A percentile compares a stretch with the other conserved stretches of the same genome.
phyloP scores from a whole-genome alignment of 2,888 invertebrate genomes.

The Bellardia bayeri region DNA sequence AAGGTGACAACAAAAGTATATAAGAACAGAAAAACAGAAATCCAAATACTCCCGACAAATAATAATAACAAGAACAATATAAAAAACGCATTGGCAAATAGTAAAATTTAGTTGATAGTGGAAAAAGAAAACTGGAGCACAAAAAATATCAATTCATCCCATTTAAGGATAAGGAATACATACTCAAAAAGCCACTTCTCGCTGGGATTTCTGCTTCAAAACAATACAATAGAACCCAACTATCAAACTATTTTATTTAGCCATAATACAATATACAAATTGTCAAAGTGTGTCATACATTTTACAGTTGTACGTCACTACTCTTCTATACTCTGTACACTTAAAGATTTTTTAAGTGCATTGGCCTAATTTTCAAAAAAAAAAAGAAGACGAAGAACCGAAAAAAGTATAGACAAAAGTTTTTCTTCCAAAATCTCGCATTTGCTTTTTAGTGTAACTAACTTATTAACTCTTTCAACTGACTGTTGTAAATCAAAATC shows the following conservation, averaged over 20 bases:
- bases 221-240: conserved; percentile 31
- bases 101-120: conserved; percentile 69
- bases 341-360: conserved; percentile 46
- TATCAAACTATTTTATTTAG: conserved; percentile 19
- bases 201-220: background rate
- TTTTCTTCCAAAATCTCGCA: conserved; percentile 12
- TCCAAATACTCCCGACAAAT: conserved; percentile 29
- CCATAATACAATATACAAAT: conserved; percentile 57
- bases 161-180: conserved; percentile 54
- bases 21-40: background rate
- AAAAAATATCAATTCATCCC: conserved; percentile 22
- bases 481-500: conserved; percentile 35
- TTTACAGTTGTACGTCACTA: conserved; percentile 43
- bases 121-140: conserved; percentile 61
- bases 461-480: background rate
- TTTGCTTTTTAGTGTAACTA: conserved; percentile 17
- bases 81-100: conserved; percentile 71
- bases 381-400: background rate
- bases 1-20: conserved; percentile 34
- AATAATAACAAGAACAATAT: conserved; percentile 37
- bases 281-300: conserved; percentile 42
- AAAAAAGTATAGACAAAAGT: conserved; percentile 45
- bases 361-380: conserved; percentile 58
- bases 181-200: conserved; percentile 29
- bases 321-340: background rate